phyloP scores from a whole-genome alignment of 2,888 invertebrate genomes.

The Euspilapteryx auroguttella region DNA sequence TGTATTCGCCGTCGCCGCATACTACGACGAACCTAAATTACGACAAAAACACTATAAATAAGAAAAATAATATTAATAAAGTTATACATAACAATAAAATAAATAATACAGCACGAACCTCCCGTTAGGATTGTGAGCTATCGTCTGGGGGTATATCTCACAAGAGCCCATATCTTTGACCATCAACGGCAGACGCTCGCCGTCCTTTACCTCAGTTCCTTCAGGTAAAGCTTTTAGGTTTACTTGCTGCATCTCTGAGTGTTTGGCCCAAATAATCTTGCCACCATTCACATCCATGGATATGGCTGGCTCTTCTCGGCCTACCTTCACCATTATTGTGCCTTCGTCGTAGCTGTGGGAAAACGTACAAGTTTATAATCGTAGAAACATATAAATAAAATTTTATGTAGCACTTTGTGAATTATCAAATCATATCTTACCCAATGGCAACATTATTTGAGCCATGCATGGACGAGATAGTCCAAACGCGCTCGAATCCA shows the following conservation, averaged over 20 bases:
- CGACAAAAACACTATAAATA: too few relatives aligned
- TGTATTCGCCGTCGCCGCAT: conserved; percentile 99
- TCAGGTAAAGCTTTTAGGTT: conserved; percentile 85
- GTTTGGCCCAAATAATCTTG: conserved; percentile 98
- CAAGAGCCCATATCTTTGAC: conserved; percentile 99
- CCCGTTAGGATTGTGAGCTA: conserved; percentile 98
- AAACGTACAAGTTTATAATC: too few relatives aligned
- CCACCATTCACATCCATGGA: conserved; percentile 99
- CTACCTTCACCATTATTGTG: conserved; percentile 94
- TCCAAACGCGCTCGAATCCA: conserved; percentile 98
- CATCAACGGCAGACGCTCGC: conserved; percentile 88
- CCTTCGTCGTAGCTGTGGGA: conserved; percentile 83
- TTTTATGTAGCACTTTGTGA: too few relatives aligned
- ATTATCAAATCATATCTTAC: conserved; percentile 22
- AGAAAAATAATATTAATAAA: too few relatives aligned
- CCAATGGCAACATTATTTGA: conserved; percentile 96
- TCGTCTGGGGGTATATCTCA: conserved; percentile 98
- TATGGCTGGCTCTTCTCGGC: conserved; percentile 97
- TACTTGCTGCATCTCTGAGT: conserved; percentile 97
- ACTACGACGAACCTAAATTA: too few relatives aligned
- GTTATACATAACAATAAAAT: too few relatives aligned
- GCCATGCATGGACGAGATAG: conserved; percentile 89
- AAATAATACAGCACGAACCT: too few relatives aligned
- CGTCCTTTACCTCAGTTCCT: conserved; percentile 82
- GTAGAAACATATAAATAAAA: conserved; percentile 5